Evolutionary conservation across 2,888 invertebrate genomes (phyloP).

Genomic region (Eupsilia transversa): DNA sequence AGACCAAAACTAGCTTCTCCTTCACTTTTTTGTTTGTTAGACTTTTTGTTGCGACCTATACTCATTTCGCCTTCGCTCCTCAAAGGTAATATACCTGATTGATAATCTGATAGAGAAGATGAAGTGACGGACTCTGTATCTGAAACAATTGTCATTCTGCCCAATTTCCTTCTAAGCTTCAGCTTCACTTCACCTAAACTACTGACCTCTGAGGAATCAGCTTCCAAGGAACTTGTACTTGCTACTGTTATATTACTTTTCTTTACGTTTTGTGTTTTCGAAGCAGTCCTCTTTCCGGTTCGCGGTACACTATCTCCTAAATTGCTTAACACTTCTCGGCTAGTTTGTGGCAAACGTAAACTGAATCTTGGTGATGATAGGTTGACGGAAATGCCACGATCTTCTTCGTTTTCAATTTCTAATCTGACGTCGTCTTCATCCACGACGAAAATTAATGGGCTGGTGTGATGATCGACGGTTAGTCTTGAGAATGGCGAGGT

Average conservation of each 20-base stretch:
- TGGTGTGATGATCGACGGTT: slow-evolving; percentile 82
- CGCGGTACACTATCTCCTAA: slow-evolving; percentile 69
- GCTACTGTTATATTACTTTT: slow-evolving; percentile 65
- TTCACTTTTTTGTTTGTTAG: slow-evolving; percentile 71
- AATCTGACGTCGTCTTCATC: slow-evolving; percentile 72
- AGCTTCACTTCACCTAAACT: slow-evolving; percentile 86
- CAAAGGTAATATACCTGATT: slow-evolving; percentile 79
- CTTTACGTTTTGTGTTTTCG: slow-evolving; percentile 31
- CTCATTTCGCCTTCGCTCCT: slow-evolving; percentile 85
- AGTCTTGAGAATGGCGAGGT: slow-evolving; percentile 82
- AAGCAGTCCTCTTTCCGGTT: slow-evolving; percentile 51
- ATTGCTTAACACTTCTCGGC: slow-evolving; percentile 81
- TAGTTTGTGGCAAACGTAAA: slow-evolving; percentile 82
- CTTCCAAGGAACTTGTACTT: slow-evolving; percentile 84
- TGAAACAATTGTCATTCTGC: slow-evolving; percentile 71
- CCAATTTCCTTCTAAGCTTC: slow-evolving; percentile 75
- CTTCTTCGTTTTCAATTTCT: slow-evolving; percentile 75
- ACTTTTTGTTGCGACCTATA: slow-evolving; percentile 71
- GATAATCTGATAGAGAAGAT: slow-evolving; percentile 74
- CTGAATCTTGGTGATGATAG: slow-evolving; percentile 86
- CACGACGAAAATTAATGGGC: slow-evolving; percentile 76
- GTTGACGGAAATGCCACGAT: slow-evolving; percentile 83
- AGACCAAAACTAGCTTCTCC: slow-evolving; percentile 80
- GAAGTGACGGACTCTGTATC: slow-evolving; percentile 81
- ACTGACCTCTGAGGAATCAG: slow-evolving; percentile 86